phyloP scores from a whole-genome alignment of 2,888 invertebrate species.

The Noctua janthe region DNA sequence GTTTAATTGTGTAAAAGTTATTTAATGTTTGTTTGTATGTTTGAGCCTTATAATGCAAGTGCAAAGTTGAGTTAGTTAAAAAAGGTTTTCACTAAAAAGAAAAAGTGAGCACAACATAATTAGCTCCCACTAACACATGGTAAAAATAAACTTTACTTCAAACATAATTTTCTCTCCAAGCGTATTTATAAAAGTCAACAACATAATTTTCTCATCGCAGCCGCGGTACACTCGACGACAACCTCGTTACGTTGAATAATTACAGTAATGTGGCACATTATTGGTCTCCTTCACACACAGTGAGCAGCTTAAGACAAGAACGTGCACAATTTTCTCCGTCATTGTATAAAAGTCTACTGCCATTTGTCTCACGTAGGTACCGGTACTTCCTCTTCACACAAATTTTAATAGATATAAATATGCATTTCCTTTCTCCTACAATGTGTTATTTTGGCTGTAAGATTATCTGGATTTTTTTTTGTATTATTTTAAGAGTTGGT shows the following conservation, averaged over 20 bases:
- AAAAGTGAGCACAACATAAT: not conserved
- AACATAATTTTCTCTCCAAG: not conserved
- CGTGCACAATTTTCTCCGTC: conserved; percentile 38
- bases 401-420: not conserved
- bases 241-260: conserved; percentile 73
- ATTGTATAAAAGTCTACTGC: conserved; percentile 71
- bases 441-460: not conserved
- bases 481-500: not conserved
- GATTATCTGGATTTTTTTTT: not conserved
- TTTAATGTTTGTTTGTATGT: not conserved
- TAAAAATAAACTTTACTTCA: not conserved
- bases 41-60: not conserved
- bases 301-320: conserved; percentile 1
- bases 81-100: not conserved
- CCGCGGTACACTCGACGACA: conserved; percentile 61
- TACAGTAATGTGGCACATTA: conserved; percentile 71
- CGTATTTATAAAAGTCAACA: conserved; percentile 46
- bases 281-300: conserved; percentile 63
- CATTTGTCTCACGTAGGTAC: conserved; percentile 55
- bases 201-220: conserved; percentile 65
- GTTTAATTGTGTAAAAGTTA: not conserved
- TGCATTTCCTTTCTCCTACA: not conserved
- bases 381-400: not conserved
- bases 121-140: not conserved
- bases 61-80: not conserved